Base-by-base conservation (phyloP, 2,797 vertebrate genomes). In the Sebastolobus altivelis region DNA sequence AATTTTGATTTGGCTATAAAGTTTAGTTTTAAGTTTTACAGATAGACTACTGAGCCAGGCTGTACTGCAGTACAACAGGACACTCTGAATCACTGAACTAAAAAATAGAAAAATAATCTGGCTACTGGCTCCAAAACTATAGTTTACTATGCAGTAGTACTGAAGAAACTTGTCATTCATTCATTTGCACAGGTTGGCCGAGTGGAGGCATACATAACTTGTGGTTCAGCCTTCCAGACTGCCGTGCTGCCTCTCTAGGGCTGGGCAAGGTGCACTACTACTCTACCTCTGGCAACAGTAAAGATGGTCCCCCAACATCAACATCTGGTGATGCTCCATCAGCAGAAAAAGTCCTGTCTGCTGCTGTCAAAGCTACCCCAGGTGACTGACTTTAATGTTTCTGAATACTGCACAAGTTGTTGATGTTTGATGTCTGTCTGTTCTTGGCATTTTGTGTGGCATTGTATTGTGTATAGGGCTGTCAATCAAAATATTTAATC, bases 211-310 rank as follows among this genome's bases (percentile, higher is more conserved):
- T 88, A 69, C 96, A 94, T 62, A 95, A 82, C 61, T 67, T 96
- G 38, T 95, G 95, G 89, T 95, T 89, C 25, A 71, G 94, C 78
- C 85, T 95, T 5, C 94, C 95, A 10, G 95, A 93, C 79, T 92
- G 86, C 80, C 92, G 95, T 27, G 81, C 95, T 55, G 93, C 94
- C 5, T 87, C 96, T 86, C 87, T 95, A 65, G 81, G 95, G 29
- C 82, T 94, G 77, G 93, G 89, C 65, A 96, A 96, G 91, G 91
- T 97, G 37, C 97, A 97, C 75, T 95, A 95, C 91, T 99, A 96
- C 88, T 97, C 96, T 80, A 93, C 95, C 49, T 96, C 97, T 37
- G 92, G 90, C 63, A 92, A 91, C 81, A 93, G 95, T 90, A 98
- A 98, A 92, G 97, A 97, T 86, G 93, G 63, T 3, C 89, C 93